These are phyloP conservation scores for Megalops cyprinoides DNA, from an alignment of 2,797 vertebrate genomes.

Conservation along the genomic window DNA sequence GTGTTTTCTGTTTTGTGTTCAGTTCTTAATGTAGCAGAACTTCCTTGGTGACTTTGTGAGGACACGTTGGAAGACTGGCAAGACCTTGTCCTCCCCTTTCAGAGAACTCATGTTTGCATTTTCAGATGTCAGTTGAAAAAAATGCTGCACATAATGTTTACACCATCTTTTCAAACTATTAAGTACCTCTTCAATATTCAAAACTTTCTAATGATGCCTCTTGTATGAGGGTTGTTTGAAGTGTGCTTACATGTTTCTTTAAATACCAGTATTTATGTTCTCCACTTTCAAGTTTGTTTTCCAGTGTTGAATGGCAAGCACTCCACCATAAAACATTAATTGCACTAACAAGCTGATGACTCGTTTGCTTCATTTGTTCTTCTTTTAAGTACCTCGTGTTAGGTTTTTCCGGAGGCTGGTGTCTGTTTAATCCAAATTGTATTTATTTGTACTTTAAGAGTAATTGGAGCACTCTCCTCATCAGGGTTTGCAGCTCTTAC, in stretches of 20 bases:
- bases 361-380: not conserved
- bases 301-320: not conserved
- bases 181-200: not conserved
- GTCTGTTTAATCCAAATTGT: not conserved
- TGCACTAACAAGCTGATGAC: not conserved
- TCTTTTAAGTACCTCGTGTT: not conserved
- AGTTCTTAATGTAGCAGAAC: not conserved
- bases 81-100: not conserved
- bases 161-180: no score
- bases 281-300: not conserved
- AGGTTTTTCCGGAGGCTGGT: not conserved
- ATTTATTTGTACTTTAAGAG: not conserved
- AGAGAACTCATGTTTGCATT: not conserved
- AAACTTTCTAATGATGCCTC: not conserved
- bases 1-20: not conserved
- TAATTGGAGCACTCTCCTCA: not conserved
- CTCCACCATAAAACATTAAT: not conserved
- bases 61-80: not conserved
- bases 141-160: not conserved
- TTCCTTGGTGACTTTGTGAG: not conserved
- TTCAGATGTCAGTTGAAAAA: not conserved
- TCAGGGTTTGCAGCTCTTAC: not conserved
- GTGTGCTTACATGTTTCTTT: not conserved
- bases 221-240: not conserved
- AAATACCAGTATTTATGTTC: not conserved